A percentile compares a stretch with the other conserved stretches of the same genome.
phyloP scores from a whole-genome alignment of 1,140 invertebrate species.

The Drosophila bifasciata region DNA sequence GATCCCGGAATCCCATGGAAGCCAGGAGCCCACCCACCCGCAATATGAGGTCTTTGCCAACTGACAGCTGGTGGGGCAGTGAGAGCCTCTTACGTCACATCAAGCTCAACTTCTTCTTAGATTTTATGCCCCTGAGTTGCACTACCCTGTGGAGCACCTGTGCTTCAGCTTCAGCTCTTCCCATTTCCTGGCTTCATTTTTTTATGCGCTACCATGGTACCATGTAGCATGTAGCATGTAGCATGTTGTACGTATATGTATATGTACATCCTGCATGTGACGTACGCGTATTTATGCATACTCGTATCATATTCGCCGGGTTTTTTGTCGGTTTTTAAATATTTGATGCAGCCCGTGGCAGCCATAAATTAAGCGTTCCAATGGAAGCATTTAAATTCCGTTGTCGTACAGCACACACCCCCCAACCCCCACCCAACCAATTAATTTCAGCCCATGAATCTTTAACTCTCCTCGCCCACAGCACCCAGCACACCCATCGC shows the following conservation, averaged over 20 bases:
- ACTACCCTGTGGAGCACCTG: background rate
- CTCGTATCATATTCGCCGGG: background rate
- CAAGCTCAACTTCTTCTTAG: slow-evolving; percentile 45
- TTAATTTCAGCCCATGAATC: slow-evolving; percentile 7
- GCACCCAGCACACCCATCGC: too few species aligned
- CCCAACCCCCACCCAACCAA: too few species aligned
- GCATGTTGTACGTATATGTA: too few species aligned
- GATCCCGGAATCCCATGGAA: too few species aligned
- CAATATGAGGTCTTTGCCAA: background rate
- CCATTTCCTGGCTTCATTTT: background rate
- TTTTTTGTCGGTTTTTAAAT: slow-evolving; percentile 25
- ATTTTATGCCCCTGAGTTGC: slow-evolving; percentile 36
- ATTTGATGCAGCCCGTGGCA: slow-evolving; percentile 15
- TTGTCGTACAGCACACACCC: too few species aligned
- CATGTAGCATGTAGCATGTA: background rate
- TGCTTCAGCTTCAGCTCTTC: background rate
- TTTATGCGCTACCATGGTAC: background rate
- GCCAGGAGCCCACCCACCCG: too few species aligned
- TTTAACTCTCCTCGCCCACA: background rate
- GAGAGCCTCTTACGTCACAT: slow-evolving; percentile 47
- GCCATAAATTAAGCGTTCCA: slow-evolving; percentile 24
- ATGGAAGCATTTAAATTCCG: slow-evolving; percentile 25
- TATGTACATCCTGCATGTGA: too few species aligned
- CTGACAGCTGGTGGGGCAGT: slow-evolving; percentile 22
- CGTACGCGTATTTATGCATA: slow-evolving; percentile 21